A percentile compares a stretch with the other conserved stretches of the same genome.
Evolutionary conservation across 2,888 invertebrate genomes (phyloP).

Genomic region (Cynaeus angustus): DNA sequence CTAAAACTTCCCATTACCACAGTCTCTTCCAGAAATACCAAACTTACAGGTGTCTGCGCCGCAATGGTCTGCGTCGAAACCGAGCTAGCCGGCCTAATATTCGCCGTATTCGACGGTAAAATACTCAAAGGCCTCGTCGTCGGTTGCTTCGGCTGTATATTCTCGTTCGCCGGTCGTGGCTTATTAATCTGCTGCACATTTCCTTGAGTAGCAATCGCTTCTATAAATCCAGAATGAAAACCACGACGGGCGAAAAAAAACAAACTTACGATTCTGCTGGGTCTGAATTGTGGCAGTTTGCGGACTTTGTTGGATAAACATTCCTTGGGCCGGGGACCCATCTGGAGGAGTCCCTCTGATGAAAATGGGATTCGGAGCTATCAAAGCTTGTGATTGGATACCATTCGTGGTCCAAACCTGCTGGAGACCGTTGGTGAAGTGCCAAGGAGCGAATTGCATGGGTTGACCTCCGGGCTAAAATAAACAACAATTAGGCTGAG

Average conservation of each 20-base stretch:
- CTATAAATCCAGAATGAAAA: slow-evolving; percentile 53
- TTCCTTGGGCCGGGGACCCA: slow-evolving; percentile 77
- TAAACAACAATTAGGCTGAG: background rate
- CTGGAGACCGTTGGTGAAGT: slow-evolving; percentile 80
- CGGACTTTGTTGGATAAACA: slow-evolving; percentile 90
- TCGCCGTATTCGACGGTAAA: slow-evolving; percentile 74
- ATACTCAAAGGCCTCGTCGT: slow-evolving; percentile 70
- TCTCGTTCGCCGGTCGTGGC: slow-evolving; percentile 73
- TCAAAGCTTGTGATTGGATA: slow-evolving; percentile 80
- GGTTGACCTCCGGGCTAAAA: slow-evolving; percentile 77
- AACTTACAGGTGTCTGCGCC: slow-evolving; percentile 75
- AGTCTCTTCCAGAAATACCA: background rate
- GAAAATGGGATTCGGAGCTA: slow-evolving; percentile 87
- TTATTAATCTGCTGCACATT: slow-evolving; percentile 72
- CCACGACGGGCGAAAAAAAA: slow-evolving; percentile 6
- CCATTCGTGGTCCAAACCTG: slow-evolving; percentile 85
- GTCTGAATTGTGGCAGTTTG: slow-evolving; percentile 79
- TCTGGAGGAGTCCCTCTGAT: slow-evolving; percentile 88
- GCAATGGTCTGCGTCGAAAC: slow-evolving; percentile 87
- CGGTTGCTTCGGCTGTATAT: slow-evolving; percentile 73
- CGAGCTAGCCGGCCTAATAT: slow-evolving; percentile 85
- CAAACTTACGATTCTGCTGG: slow-evolving; percentile 80
- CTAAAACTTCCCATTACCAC: slow-evolving; percentile 49
- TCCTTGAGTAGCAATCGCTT: slow-evolving; percentile 70
- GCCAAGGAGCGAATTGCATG: slow-evolving; percentile 89